These are phyloP conservation scores for Xerus rutilus DNA, from an alignment of 2,797 vertebrate genomes.

Conservation along the genomic window DNA sequence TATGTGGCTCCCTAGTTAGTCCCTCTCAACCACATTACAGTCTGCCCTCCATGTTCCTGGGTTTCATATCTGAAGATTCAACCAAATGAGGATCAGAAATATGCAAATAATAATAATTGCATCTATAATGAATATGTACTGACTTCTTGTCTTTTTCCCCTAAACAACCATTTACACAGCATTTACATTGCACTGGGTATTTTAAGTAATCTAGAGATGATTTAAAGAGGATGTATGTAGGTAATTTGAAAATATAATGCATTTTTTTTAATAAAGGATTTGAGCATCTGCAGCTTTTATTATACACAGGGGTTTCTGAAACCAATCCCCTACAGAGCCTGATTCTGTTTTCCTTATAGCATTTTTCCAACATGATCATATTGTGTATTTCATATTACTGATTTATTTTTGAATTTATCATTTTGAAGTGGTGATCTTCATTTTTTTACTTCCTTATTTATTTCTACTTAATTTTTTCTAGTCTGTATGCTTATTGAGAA, in stretches of 20 bases:
- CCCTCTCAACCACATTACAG: background rate
- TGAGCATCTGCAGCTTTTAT: background rate
- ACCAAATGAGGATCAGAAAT: background rate
- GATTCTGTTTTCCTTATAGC: background rate
- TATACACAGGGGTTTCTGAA: background rate
- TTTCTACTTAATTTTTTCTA: background rate
- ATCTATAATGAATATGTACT: no score
- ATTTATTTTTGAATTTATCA: constrained; percentile 7
- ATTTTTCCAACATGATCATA: background rate
- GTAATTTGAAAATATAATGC: background rate
- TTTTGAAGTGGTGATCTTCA: background rate
- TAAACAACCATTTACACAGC: background rate
- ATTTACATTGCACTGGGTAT: background rate
- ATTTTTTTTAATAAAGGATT: background rate
- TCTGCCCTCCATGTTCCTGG: background rate
- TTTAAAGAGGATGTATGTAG: background rate
- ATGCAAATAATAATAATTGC: background rate
- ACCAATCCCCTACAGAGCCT: background rate
- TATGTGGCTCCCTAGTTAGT: background rate
- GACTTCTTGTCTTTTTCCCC: background rate
- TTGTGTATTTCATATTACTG: background rate
- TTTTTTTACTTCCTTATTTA: background rate
- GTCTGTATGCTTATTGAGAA: background rate
- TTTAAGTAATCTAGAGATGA: background rate
- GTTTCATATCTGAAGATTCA: background rate